These are phyloP conservation scores for Phalloptychus januarius DNA, from an alignment of 2,797 vertebrate genomes.

Conservation along the genomic window DNA sequence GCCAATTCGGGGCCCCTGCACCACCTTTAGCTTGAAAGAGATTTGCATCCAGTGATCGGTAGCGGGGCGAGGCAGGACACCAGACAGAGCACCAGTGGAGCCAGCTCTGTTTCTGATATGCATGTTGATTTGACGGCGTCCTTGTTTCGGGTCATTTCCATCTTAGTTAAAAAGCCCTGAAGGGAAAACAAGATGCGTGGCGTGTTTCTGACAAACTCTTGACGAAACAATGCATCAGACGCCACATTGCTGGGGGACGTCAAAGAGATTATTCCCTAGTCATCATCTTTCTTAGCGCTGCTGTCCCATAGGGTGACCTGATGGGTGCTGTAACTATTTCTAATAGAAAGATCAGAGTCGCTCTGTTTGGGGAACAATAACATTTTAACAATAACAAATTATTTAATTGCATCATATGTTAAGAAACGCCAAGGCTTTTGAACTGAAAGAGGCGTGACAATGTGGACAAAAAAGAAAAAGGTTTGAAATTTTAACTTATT, in stretches of 20 bases:
- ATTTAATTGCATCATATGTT: slow-evolving; percentile 34
- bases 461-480: not conserved
- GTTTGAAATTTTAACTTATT: not conserved
- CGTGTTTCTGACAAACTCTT: slow-evolving; percentile 10
- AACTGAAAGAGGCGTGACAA: not conserved
- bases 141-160: slow-evolving; percentile 19
- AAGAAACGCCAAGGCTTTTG: not conserved
- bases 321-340: slow-evolving; percentile 16
- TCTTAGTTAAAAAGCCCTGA: slow-evolving; percentile 31
- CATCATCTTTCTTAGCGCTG: slow-evolving; percentile 9
- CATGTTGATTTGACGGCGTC: slow-evolving; percentile 4
- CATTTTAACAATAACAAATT: slow-evolving; percentile 19
- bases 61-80: not conserved
- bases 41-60: not conserved
- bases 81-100: not conserved
- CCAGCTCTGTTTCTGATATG: slow-evolving; percentile 6
- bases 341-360: slow-evolving; percentile 35
- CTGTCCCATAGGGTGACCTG: slow-evolving; percentile 11
- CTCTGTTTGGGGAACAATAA: slow-evolving; percentile 14
- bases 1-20: not conserved
- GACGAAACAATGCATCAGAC: slow-evolving; percentile 37
- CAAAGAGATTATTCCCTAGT: slow-evolving; percentile 16
- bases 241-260: slow-evolving; percentile 32
- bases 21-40: not conserved
- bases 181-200: slow-evolving; percentile 27